Evolutionary conservation across 2,888 invertebrate genomes (phyloP).

Genomic region (Argyresthia goedartella): DNA sequence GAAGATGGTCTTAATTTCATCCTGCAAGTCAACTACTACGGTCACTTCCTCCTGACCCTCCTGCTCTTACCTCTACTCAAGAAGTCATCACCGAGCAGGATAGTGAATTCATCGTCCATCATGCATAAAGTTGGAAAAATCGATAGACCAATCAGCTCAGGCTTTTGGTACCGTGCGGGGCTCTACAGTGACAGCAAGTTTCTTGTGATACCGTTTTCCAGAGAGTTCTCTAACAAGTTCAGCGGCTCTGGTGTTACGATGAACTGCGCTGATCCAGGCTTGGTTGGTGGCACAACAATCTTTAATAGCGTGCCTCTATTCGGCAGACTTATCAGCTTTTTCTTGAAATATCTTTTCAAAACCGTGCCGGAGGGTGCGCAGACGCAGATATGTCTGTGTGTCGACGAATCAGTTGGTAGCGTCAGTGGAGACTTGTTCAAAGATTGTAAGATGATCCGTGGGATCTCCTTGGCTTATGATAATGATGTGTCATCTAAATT

Average conservation of each 20-base stretch:
- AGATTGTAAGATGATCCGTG: slow-evolving; percentile 74
- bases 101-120: slow-evolving; percentile 84
- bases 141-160: slow-evolving; percentile 75
- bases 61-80: slow-evolving; percentile 85
- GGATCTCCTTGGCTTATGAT: slow-evolving; percentile 69
- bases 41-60: slow-evolving; percentile 91
- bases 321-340: slow-evolving; percentile 62
- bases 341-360: slow-evolving; percentile 75
- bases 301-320: slow-evolving; percentile 36
- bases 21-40: slow-evolving; percentile 95
- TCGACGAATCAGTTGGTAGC: slow-evolving; percentile 73
- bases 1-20: slow-evolving; percentile 88
- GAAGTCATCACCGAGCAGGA: slow-evolving; percentile 78
- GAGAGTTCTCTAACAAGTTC: slow-evolving; percentile 78
- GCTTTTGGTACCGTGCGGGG: slow-evolving; percentile 53
- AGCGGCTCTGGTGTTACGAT: slow-evolving; percentile 76
- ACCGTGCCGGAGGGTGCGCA: slow-evolving; percentile 78
- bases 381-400: slow-evolving; percentile 75
- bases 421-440: slow-evolving; percentile 78
- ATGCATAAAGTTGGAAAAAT: slow-evolving; percentile 77
- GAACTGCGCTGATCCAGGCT: slow-evolving; percentile 87
- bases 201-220: slow-evolving; percentile 78
- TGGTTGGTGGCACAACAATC: slow-evolving; percentile 69
- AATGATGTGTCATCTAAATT: slow-evolving; percentile 74
- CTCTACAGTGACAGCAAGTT: slow-evolving; percentile 76